Percentiles rank a stretch among this genome's conserved stretches.
Conservation (phyloP, 2,113 vertebrate genomes). For the Colistium nudipinnis region DNA sequence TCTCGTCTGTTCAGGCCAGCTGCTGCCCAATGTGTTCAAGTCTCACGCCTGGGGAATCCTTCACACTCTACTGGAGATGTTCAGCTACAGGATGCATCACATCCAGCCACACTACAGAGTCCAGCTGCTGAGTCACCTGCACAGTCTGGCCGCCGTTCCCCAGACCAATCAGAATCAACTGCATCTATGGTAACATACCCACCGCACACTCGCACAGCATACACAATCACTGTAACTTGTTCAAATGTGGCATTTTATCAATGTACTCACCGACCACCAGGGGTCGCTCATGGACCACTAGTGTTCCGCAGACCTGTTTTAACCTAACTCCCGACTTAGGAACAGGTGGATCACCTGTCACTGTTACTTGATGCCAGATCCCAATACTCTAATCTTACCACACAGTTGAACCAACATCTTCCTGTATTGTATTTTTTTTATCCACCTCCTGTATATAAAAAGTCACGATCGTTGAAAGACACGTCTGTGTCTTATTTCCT, state of each 20-base stretch:
- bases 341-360: no score
- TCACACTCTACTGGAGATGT: conserved; percentile 98
- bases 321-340: no score
- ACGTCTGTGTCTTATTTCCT: not conserved
- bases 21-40: conserved; percentile 97
- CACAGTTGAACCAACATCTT: not conserved
- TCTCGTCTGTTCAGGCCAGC: conserved; percentile 84
- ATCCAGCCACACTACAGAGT: conserved; percentile 98
- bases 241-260: no score
- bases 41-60: conserved; percentile 97
- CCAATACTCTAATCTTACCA: not conserved
- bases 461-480: not conserved
- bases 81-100: conserved; percentile 99
- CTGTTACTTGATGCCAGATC: not conserved
- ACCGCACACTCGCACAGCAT: not conserved
- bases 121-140: conserved; percentile 96
- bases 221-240: not conserved
- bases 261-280: no score
- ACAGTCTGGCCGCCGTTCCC: conserved; percentile 94
- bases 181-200: conserved; percentile 87
- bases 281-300: no score
- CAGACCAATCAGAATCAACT: conserved; percentile 99
- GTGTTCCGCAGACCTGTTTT: no score
- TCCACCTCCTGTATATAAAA: not conserved
- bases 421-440: not conserved